Evolutionary conservation across 2,888 invertebrate species (phyloP).

Genomic region (Nesidiocoris tenuis): DNA sequence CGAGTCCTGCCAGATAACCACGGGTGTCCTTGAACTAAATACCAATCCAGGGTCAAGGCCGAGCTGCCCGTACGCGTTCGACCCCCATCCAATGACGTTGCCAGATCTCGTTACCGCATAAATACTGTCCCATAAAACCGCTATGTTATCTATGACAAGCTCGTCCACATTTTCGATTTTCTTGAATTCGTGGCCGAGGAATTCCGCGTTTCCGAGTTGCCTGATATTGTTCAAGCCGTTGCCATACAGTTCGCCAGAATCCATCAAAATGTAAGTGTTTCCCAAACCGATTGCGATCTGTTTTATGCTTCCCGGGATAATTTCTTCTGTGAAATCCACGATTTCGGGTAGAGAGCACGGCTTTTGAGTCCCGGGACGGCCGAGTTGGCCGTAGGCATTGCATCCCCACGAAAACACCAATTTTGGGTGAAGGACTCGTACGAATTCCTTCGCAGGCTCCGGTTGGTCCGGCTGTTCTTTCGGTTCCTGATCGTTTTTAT

Average conservation of each 20-base stretch:
- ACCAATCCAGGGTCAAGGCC: slow-evolving; percentile 60
- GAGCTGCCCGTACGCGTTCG: slow-evolving; percentile 74
- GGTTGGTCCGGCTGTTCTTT: background rate
- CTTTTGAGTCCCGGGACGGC: background rate
- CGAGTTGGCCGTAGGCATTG: slow-evolving; percentile 28
- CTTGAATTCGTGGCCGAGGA: slow-evolving; percentile 54
- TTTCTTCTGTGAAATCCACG: background rate
- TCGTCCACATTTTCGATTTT: slow-evolving; percentile 52
- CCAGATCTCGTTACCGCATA: slow-evolving; percentile 70
- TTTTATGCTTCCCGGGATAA: slow-evolving; percentile 57
- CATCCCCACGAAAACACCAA: slow-evolving; percentile 29
- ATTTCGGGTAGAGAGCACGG: slow-evolving; percentile 20
- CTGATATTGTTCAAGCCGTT: slow-evolving; percentile 79
- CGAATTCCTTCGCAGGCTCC: background rate
- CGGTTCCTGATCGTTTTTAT: background rate
- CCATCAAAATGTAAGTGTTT: slow-evolving; percentile 69
- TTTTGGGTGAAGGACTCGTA: slow-evolving; percentile 13
- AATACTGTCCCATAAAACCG: slow-evolving; percentile 81
- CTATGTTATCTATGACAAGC: slow-evolving; percentile 62
- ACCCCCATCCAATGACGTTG: slow-evolving; percentile 78
- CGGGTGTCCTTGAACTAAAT: slow-evolving; percentile 9
- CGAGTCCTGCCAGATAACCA: slow-evolving; percentile 7
- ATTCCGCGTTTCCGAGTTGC: slow-evolving; percentile 64
- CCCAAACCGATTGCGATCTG: slow-evolving; percentile 74
- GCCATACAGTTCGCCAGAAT: slow-evolving; percentile 67